phyloP scores from a whole-genome alignment of 1,140 invertebrate species.

The Conus ventricosus region DNA sequence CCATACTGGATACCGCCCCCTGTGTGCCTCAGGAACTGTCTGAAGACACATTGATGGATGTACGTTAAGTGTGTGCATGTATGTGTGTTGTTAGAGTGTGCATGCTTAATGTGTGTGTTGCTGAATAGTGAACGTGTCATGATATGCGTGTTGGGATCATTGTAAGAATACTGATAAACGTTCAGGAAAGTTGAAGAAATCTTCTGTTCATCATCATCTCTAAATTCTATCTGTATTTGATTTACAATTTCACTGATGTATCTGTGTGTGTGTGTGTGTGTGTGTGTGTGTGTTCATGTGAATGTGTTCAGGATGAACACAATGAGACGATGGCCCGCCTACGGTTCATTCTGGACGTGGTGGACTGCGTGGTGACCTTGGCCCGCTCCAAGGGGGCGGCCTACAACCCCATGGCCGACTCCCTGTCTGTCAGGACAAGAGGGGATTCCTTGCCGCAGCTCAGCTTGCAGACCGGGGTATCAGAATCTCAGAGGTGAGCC shows the following conservation, averaged over 20 bases:
- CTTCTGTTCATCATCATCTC: too few relatives aligned
- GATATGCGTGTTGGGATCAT: too few relatives aligned
- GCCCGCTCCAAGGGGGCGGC: constrained; percentile 84
- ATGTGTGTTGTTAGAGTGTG: too few relatives aligned
- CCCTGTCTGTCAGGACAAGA: constrained; percentile 50
- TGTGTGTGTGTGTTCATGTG: too few relatives aligned
- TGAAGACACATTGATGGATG: constrained; percentile 95
- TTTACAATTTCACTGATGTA: too few relatives aligned
- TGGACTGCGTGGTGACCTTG: constrained; percentile 92
- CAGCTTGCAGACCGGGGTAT: neutral
- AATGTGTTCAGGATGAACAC: constrained; percentile 83
- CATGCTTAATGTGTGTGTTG: too few relatives aligned
- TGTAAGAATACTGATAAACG: too few relatives aligned
- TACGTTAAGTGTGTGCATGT: constrained; percentile 67
- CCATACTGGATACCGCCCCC: constrained; percentile 75
- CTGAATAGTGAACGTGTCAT: too few relatives aligned
- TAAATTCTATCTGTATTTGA: too few relatives aligned
- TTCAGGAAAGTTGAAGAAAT: too few relatives aligned
- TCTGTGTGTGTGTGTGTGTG: too few relatives aligned
- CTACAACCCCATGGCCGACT: constrained; percentile 63
- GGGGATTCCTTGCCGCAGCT: neutral
- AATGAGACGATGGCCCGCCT: constrained; percentile 95
- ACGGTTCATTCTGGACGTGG: constrained; percentile 92
- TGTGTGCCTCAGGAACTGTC: constrained; percentile 94
- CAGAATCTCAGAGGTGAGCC: neutral